phyloP scores from a whole-genome alignment of 2,888 invertebrate species.

The Macrosoma leucophasiata region DNA sequence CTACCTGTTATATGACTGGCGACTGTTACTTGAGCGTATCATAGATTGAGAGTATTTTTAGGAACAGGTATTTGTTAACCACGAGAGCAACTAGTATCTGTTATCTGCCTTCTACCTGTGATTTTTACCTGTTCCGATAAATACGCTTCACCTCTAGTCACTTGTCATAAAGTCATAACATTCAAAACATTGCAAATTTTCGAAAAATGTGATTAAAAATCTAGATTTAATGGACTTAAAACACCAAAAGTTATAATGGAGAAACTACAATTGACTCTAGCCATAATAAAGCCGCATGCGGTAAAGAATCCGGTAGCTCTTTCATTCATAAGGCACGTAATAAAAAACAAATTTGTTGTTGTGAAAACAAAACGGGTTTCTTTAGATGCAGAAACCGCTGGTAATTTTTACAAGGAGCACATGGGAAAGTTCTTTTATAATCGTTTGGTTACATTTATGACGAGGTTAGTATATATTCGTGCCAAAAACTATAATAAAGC shows the following conservation, averaged over 20 bases:
- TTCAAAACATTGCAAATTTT: too few species aligned
- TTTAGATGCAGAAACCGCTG: constrained; percentile 78
- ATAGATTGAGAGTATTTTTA: too few species aligned
- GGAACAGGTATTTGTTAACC: too few species aligned
- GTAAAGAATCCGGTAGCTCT: constrained; percentile 84
- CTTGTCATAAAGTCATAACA: too few species aligned
- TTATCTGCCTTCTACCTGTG: too few species aligned
- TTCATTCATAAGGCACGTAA: constrained; percentile 79
- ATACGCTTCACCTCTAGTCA: too few species aligned
- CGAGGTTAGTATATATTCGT: constrained; percentile 74
- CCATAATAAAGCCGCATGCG: constrained; percentile 91
- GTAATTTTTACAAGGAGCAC: constrained; percentile 89
- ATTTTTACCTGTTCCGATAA: too few species aligned
- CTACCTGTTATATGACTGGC: too few species aligned
- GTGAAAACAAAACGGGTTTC: constrained; percentile 79
- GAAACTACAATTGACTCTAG: constrained; percentile 84
- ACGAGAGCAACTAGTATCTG: too few species aligned
- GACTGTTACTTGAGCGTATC: too few species aligned
- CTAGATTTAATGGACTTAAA: constrained; percentile 3
- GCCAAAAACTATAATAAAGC: too few species aligned
- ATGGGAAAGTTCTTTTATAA: constrained; percentile 88
- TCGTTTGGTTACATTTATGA: constrained; percentile 87
- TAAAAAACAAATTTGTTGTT: constrained; percentile 83
- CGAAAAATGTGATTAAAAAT: too few species aligned
- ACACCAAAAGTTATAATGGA: constrained; percentile 37